phyloP scores from a whole-genome alignment of 2,888 invertebrate genomes.

The Alloscopus bannaensis region DNA sequence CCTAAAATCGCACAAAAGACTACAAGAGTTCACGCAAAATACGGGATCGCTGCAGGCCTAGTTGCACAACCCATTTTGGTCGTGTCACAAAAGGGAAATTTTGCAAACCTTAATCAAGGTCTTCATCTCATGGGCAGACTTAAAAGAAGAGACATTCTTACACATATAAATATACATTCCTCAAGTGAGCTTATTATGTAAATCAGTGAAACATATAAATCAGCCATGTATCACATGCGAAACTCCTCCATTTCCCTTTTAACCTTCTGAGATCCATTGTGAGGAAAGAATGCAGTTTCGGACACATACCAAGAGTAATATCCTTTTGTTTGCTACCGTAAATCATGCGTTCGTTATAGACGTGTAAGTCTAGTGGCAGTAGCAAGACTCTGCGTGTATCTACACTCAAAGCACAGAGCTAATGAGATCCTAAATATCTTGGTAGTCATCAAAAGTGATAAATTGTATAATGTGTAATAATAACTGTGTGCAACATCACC shows the following conservation, averaged over 20 bases:
- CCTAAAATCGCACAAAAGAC: too few relatives aligned
- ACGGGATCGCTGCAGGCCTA: not conserved
- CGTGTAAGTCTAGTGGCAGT: slow-evolving; percentile 60
- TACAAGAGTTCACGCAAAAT: not conserved
- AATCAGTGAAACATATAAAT: slow-evolving; percentile 44
- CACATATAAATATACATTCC: slow-evolving; percentile 9
- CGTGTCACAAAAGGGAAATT: not conserved
- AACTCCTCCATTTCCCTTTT: slow-evolving; percentile 1
- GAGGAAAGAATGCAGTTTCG: slow-evolving; percentile 37
- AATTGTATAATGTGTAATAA: slow-evolving; percentile 49
- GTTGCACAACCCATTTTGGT: not conserved
- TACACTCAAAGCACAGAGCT: slow-evolving; percentile 35
- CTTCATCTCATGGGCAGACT: slow-evolving; percentile 39
- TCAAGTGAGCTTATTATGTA: slow-evolving; percentile 26
- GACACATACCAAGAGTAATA: slow-evolving; percentile 41
- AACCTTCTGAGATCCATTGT: slow-evolving; percentile 26
- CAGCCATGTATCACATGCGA: slow-evolving; percentile 32
- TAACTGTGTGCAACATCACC: slow-evolving; percentile 41
- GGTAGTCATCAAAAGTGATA: slow-evolving; percentile 60
- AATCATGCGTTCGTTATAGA: slow-evolving; percentile 32
- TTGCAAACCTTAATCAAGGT: slow-evolving; percentile 49
- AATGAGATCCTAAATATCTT: slow-evolving; percentile 62
- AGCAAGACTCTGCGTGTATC: slow-evolving; percentile 38
- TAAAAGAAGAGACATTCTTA: slow-evolving; percentile 30
- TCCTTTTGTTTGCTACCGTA: slow-evolving; percentile 41